Evolutionary conservation across 2,888 invertebrate species (phyloP), one percentile per base, ranked within the genome.

Genomic region (Iselma pallidipennis): DNA sequence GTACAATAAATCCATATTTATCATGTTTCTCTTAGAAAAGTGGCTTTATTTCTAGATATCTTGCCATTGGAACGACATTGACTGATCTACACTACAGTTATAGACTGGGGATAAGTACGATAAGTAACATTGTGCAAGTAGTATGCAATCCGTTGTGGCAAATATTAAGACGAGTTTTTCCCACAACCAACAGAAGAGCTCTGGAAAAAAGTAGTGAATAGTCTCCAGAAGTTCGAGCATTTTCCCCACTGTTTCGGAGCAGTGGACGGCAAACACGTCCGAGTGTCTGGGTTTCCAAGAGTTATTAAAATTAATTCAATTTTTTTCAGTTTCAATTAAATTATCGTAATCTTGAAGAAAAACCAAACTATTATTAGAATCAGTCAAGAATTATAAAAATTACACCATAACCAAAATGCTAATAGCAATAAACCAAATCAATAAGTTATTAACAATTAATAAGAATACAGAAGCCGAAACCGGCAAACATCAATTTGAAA

Each of bases 221-320:
- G 14, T 16, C 48, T 48, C 26, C 1, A 9, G 5, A 7, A 16
- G 4, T 19, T 9, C 1, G 21, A 19, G n/a, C 2, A 55, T 49
- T 21, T 55, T 16, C 55, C 55, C 1, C 16, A 55, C 19, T 55
- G 49, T 19, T 2, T 55, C 0, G 55, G 55, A 26, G 55, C 55
- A 2, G 28, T 48, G 3, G 55, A 55, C 26, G 55, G 55, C 1
- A 55, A 55, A n/a, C 55, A 55, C 9, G 14, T 55, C 0, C 7
- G 23, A n/a, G n/a, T n/a, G n/a, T n/a, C n/a, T n/a, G n/a, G n/a
- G n/a, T n/a, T n/a, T n/a, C n/a, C n/a, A n/a, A n/a, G n/a, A n/a
- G n/a, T n/a, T n/a, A n/a, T n/a, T n/a, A n/a, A n/a, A n/a, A n/a
- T n/a, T n/a, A n/a, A n/a, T n/a, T n/a, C n/a, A n/a, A n/a, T n/a